Evolutionary conservation across 2,888 invertebrate genomes (phyloP), one percentile per base, ranked within the genome.

Genomic region (Spisula subtruncata): DNA sequence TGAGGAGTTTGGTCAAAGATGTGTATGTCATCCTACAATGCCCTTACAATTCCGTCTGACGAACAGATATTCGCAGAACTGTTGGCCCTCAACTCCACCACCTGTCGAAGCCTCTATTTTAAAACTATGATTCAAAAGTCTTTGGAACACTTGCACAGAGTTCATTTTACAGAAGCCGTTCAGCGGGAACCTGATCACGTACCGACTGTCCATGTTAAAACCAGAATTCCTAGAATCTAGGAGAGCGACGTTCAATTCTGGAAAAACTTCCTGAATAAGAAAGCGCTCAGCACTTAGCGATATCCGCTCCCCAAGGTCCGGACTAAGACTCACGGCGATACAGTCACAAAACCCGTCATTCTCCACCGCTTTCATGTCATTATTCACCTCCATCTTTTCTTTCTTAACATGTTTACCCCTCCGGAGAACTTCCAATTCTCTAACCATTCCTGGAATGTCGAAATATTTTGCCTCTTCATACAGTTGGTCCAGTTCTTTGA

Each of bases 381-480:
- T 66, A 35, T 75, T 48, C 0, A 86, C 81, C 81, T 94, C 93
- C 82, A 93, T 91, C 75, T 94, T 94, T 89, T 95, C 95, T 66
- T 85, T 90, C 88, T 94, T 94, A 6, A 94, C 90, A 66, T 85
- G 83, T 75, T 93, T 93, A 10, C 90, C 93, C 75, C 92, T 90
- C 16, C 92, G 90, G 14, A 93, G 41, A 8, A 93, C 91, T 90
- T 96, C 96, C 25, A 97, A 91, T n/a, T 96, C 96, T 81, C 96
- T 95, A 5, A 97, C 93, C 94, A 97, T 94, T 12, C 96, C 95
- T 93, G 98, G 98, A 91, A 99, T 98, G 96, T 99, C 99, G 96
- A 99, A 99, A 97, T 98, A 99, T 94, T 98, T 97, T 0, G 99
- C 99, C 97, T 99, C 99, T 96, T 99, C 98, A 80, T 98, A 97